Evolutionary conservation across 2,113 vertebrate species (phyloP).

Genomic region (Brachyhypopomus gauderio): DNA sequence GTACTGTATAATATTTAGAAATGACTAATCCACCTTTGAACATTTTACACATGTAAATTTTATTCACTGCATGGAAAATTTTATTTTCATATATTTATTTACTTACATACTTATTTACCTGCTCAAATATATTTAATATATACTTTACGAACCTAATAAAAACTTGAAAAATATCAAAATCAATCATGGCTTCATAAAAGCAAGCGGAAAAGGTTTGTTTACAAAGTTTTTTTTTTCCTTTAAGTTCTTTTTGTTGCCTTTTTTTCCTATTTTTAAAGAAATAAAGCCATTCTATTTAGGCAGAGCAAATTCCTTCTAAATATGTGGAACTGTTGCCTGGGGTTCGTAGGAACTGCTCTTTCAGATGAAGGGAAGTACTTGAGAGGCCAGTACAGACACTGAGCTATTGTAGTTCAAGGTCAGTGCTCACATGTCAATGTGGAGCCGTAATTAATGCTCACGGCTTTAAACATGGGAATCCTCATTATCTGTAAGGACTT

Average conservation of each 20-base stretch:
- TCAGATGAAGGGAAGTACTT: background rate
- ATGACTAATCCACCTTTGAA: background rate
- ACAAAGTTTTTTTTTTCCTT: too few species aligned
- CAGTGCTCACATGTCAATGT: conserved; percentile 39
- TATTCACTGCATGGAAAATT: too few species aligned
- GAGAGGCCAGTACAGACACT: conserved; percentile 10
- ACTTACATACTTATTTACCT: too few species aligned
- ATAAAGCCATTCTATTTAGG: background rate
- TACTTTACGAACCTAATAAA: too few species aligned
- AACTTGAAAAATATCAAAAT: too few species aligned
- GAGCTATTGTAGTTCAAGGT: conserved; percentile 40
- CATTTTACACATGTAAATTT: too few species aligned
- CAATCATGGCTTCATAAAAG: too few species aligned
- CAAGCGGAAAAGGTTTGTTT: too few species aligned
- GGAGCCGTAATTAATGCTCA: conserved; percentile 40
- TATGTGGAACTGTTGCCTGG: background rate
- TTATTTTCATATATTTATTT: too few species aligned
- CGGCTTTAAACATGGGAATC: conserved; percentile 16
- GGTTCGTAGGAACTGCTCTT: conserved; percentile 3
- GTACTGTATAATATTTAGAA: background rate
- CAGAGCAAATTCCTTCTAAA: background rate
- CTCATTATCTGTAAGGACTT: background rate
- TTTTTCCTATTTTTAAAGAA: too few species aligned
- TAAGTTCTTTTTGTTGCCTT: too few species aligned
- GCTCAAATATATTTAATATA: too few species aligned